Evolutionary conservation across 2,113 vertebrate genomes (phyloP).

Genomic region (Bufo bufo): DNA sequence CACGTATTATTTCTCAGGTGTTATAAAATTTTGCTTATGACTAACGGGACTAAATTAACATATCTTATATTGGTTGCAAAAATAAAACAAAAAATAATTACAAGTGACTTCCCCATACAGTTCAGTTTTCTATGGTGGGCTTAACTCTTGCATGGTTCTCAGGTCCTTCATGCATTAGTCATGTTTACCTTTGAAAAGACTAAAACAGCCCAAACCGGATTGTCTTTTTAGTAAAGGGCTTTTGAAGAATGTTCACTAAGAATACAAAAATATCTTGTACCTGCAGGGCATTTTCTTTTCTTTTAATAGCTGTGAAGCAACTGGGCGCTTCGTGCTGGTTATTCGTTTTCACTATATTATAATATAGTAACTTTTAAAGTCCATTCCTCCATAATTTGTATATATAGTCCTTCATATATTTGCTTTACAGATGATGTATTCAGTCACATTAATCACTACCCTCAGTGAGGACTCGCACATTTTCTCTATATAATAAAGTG

Average conservation of each 20-base stretch:
- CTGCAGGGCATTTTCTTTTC: not conserved
- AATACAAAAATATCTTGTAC: not conserved
- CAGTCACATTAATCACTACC: no score
- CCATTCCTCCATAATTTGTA: not conserved
- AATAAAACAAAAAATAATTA: not conserved
- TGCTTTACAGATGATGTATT: not conserved
- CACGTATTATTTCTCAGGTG: no score
- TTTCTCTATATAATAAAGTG: no score
- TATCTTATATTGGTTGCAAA: not conserved
- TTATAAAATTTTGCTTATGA: no score
- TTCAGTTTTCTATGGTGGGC: not conserved
- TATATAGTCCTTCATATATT: not conserved
- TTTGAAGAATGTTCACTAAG: conserved; percentile 21
- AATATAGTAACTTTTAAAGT: not conserved
- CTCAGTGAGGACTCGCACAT: no score
- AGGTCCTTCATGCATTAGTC: conserved; percentile 29
- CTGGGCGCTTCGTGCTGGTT: no score
- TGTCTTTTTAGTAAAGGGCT: not conserved
- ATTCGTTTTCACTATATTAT: not conserved
- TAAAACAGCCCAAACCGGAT: conserved; percentile 29
- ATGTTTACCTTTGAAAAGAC: conserved; percentile 9
- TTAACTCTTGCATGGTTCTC: not conserved
- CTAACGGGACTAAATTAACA: no score
- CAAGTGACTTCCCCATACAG: not conserved
- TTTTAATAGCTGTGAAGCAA: not conserved